A percentile compares a stretch with the other conserved stretches of the same genome.
Conservation (phyloP, 2,113 vertebrate genomes). For the Oreochromis spilurus region DNA sequence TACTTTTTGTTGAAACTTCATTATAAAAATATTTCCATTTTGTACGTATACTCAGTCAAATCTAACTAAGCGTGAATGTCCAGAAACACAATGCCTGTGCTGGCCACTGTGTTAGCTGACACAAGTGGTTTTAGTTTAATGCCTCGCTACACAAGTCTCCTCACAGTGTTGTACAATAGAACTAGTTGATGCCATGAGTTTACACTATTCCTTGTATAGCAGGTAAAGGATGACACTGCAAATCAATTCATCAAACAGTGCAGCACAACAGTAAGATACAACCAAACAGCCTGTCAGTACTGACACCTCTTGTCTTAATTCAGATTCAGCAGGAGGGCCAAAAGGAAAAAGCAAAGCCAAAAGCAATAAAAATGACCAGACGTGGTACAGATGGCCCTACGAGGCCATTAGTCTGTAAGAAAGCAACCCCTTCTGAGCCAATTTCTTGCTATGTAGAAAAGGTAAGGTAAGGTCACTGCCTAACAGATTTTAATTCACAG, state of each 20-base stretch:
- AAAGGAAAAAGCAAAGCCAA: slow-evolving; percentile 7
- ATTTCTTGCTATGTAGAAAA: background rate
- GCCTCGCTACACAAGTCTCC: background rate
- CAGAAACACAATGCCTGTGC: background rate
- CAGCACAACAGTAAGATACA: background rate
- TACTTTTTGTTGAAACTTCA: background rate
- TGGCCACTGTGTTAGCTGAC: background rate
- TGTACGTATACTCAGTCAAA: background rate
- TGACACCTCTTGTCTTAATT: slow-evolving; percentile 35
- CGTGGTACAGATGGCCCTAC: background rate
- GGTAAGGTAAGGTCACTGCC: background rate
- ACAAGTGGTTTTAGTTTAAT: background rate
- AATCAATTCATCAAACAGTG: background rate
- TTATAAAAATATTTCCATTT: background rate
- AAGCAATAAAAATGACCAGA: slow-evolving; percentile 43
- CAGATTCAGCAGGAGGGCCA: background rate
- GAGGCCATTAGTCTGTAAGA: slow-evolving; percentile 4
- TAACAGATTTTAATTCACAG: background rate
- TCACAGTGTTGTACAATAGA: background rate
- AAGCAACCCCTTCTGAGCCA: slow-evolving; percentile 6
- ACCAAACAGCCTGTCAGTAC: slow-evolving; percentile 28
- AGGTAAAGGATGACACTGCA: slow-evolving; percentile 5
- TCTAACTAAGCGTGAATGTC: background rate
- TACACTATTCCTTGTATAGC: background rate
- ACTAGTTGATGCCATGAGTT: background rate